These are phyloP conservation scores for Lasioglossum morio DNA, from an alignment of 2,888 invertebrate species.

Conservation along the genomic window DNA sequence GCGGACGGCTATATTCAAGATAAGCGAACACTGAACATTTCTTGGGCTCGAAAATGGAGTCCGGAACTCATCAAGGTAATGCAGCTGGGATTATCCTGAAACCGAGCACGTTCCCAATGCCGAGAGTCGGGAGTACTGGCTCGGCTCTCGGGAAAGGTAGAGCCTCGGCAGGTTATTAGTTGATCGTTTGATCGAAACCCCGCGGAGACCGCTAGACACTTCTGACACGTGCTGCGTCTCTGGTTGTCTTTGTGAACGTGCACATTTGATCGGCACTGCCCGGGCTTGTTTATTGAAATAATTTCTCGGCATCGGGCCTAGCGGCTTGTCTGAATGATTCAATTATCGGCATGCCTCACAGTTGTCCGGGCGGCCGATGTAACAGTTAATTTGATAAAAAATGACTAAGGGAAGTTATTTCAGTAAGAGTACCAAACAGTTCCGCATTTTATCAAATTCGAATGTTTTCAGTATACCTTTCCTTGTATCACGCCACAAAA, in stretches of 20 bases:
- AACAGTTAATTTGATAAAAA: too few relatives aligned
- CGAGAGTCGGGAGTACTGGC: slow-evolving; percentile 64
- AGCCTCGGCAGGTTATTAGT: slow-evolving; percentile 81
- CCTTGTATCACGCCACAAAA: too few relatives aligned
- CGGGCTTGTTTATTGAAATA: slow-evolving; percentile 34
- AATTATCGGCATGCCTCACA: neutral
- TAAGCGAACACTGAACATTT: slow-evolving; percentile 63
- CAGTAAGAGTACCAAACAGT: too few relatives aligned
- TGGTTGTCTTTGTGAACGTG: slow-evolving; percentile 31
- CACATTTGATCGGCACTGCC: neutral
- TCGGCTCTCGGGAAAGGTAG: slow-evolving; percentile 73
- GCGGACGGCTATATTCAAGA: slow-evolving; percentile 59
- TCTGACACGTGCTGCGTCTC: slow-evolving; percentile 60
- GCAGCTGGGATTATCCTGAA: slow-evolving; percentile 83
- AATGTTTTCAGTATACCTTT: too few relatives aligned
- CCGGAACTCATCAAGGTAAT: slow-evolving; percentile 84
- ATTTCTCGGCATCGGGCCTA: slow-evolving; percentile 11
- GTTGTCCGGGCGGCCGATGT: too few relatives aligned
- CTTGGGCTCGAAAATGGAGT: slow-evolving; percentile 68
- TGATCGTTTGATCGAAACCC: slow-evolving; percentile 82
- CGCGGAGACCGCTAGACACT: slow-evolving; percentile 74
- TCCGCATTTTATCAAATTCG: too few relatives aligned
- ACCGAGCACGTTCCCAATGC: slow-evolving; percentile 76
- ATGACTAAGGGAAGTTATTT: too few relatives aligned
- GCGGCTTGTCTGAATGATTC: neutral